These are phyloP conservation scores for Sceloporus undulatus DNA, from an alignment of 2,113 vertebrate species.

Conservation along the genomic window DNA sequence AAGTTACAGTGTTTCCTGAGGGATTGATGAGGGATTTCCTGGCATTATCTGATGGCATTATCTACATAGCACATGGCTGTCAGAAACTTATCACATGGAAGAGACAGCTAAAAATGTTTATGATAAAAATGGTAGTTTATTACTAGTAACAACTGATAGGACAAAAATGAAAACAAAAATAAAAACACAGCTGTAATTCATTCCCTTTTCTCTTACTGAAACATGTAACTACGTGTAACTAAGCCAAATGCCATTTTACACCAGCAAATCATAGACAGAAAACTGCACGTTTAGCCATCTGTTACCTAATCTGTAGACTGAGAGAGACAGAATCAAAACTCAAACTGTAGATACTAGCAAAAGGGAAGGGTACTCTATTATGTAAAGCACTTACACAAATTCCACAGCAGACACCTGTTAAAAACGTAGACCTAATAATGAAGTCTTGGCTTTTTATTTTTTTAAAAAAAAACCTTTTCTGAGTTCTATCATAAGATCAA, in stretches of 20 bases:
- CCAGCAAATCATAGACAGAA: constrained; percentile 23
- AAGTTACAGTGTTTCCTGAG: constrained; percentile 22
- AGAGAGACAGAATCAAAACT: not conserved
- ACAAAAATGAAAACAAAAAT: constrained; percentile 21
- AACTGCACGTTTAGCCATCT: constrained; percentile 12
- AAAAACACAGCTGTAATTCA: constrained; percentile 30
- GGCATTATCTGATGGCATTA: constrained; percentile 30
- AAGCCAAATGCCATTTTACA: not conserved
- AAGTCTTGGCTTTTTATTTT: constrained; percentile 1
- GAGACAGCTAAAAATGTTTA: constrained; percentile 49
- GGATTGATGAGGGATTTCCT: constrained; percentile 32
- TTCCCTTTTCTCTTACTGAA: constrained; percentile 3
- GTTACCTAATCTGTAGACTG: constrained; percentile 17
- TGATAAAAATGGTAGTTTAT: constrained; percentile 24
- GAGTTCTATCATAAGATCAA: constrained; percentile 10
- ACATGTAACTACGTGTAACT: constrained; percentile 4
- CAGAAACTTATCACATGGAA: constrained; percentile 17
- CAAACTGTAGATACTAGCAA: constrained; percentile 7
- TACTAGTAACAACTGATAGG: not conserved
- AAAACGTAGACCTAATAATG: not conserved
- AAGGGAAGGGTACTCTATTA: not conserved
- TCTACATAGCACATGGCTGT: constrained; percentile 5
- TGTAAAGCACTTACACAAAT: not conserved
- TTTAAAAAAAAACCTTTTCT: not conserved
- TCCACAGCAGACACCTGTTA: not conserved